Base-by-base conservation (phyloP, 2,888 invertebrate genomes). In the Podabrus alpinus region DNA sequence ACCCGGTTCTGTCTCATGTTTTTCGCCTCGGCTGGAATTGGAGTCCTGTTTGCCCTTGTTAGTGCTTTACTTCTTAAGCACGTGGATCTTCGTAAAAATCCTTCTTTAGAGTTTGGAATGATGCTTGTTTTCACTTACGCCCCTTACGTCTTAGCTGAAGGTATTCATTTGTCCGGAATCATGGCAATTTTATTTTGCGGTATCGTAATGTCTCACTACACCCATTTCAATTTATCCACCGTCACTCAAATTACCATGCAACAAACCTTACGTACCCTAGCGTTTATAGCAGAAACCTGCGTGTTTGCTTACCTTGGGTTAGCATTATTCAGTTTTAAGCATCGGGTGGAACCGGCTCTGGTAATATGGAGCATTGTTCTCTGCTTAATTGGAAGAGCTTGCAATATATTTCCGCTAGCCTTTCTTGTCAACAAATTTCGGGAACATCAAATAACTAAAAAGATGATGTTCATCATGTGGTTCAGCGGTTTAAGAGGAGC, bases 401-500 rank as follows among this genome's bases (percentile, higher is more conserved):
- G 96, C 76, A 99, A 99, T 85, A 99, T 99, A 77, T 99, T 98
- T 86, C 99, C 99, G 1, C 88, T 99, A 69, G 96, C 98, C 0
- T 91, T 94, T 83, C 89, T 99, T 59, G 95, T 97, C 71, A 99
- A 99, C 87, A 95, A 95, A 87, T 99, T 99, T 87, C 92, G 98
- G 15, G 97, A 98, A 85, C 98, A 98, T 88, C 97, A 97, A 88
- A 99, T 99, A 74, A 98, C 98, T 0, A 94, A 94, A 86, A 97
- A 97, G 88, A 98, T 97, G 97, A 98, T 98, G 93, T 98, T 98
- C 84, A 97, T 99, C 76, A 99, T 99, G 98, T 99, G 98, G 98
- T 98, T 98, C 86, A 97, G 97, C 86, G 97, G 98, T 66, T 88
- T 99, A 78, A 91, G 99, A 73, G 99, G 99, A 59, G 99, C 99